Evolutionary conservation across 2,113 vertebrate genomes (phyloP).

Genomic region (Empidonax traillii): DNA sequence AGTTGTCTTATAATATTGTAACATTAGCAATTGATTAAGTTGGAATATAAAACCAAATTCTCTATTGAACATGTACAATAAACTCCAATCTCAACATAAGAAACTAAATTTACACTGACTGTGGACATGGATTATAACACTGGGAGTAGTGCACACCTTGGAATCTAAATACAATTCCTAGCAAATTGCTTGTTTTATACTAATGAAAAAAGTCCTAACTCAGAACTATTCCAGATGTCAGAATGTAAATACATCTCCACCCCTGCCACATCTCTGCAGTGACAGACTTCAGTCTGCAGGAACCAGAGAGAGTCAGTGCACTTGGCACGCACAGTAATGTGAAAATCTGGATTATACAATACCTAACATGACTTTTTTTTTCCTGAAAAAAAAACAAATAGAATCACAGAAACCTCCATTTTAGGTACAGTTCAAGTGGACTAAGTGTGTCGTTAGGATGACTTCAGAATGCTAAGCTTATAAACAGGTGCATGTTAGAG

Average conservation of each 20-base stretch:
- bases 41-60: not conserved
- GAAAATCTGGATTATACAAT: not conserved
- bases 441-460: not conserved
- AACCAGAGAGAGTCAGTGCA: not conserved
- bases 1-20: not conserved
- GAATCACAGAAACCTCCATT: not conserved
- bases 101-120: not conserved
- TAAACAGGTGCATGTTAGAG: not conserved
- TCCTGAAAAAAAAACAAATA: not conserved
- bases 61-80: not conserved
- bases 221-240: not conserved
- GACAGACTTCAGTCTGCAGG: not conserved
- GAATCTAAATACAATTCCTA: not conserved
- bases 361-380: not conserved
- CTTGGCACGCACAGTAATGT: not conserved
- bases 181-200: not conserved
- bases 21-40: not conserved
- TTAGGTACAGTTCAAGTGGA: not conserved
- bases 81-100: not conserved
- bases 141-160: not conserved
- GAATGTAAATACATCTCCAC: not conserved
- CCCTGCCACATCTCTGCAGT: not conserved
- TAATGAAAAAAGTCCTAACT: not conserved
- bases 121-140: not conserved
- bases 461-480: not conserved